Evolutionary conservation across 2,888 invertebrate species (phyloP).

Genomic region (Pristionchus japonicus): DNA sequence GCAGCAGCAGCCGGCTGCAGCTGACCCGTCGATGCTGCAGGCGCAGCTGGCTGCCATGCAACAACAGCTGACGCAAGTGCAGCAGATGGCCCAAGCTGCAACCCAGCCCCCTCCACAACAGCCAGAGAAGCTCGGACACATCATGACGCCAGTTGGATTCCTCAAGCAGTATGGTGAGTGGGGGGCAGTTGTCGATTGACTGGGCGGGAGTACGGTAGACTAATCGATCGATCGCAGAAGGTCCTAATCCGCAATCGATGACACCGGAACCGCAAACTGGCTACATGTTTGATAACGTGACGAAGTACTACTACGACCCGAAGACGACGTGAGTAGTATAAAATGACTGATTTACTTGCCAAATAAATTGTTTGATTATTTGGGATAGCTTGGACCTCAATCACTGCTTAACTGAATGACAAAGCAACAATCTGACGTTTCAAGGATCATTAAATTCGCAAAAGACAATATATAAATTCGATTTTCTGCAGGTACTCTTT

Average conservation of each 20-base stretch:
- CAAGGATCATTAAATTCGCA: neutral
- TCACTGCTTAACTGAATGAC: too few relatives aligned
- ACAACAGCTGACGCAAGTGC: neutral
- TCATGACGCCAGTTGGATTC: constrained; percentile 40
- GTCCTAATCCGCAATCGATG: constrained; percentile 91
- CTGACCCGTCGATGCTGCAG: neutral
- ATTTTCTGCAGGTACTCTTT: constrained; percentile 86
- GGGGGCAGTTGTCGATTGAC: too few relatives aligned
- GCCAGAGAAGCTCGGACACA: constrained; percentile 9
- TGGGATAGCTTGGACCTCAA: too few relatives aligned
- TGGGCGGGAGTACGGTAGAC: neutral
- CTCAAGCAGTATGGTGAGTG: constrained; percentile 38
- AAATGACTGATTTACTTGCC: too few relatives aligned
- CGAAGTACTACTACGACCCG: constrained; percentile 95
- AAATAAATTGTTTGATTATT: too few relatives aligned
- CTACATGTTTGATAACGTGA: constrained; percentile 93
- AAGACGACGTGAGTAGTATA: constrained; percentile 79
- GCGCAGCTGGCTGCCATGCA: neutral
- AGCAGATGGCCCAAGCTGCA: neutral
- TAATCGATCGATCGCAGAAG: constrained; percentile 62
- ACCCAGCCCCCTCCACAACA: neutral
- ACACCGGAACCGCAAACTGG: constrained; percentile 95
- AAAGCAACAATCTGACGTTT: neutral
- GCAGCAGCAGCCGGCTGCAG: neutral
- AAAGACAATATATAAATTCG: too few relatives aligned